Evolutionary conservation across 2,797 vertebrate genomes (phyloP), one percentile per base, ranked within the genome.

Genomic region (Eulemur coronatus): DNA sequence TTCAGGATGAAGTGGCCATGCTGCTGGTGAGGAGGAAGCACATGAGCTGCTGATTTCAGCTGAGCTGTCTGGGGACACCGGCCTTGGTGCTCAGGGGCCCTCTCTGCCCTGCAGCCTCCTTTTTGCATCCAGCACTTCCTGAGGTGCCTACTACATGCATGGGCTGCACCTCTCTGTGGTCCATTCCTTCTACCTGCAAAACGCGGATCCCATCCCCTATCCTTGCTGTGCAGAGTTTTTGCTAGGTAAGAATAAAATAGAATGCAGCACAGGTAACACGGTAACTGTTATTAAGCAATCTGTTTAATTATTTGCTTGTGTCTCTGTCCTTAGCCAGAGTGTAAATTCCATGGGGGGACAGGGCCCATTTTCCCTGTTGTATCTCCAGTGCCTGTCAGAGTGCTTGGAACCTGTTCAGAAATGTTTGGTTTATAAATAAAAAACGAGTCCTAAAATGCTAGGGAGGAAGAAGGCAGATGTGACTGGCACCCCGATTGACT

Each of bases 381-480:
- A 73, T 78, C 26, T 50, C 63, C 5, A 78, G 61, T 59, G 50
- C 41, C 65, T 59, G 57, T 26, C 11, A 79, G 75, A 70, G 59
- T 90, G 24, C 38, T 55, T 46, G 43, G 48, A 4, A 72, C 8
- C 38, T 43, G 38, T 52, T 92, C 52, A 95, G 55, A 94, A 78
- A 85, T 57, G 89, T 15, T 79, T 95, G 20, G 84, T 50, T 94
- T 78, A 65, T 59, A 79, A 43, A 55, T 75, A 46, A 86, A 94
- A 79, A 92, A 67, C 28, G 63, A 92, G 33, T 9, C 48, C 43
- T 88, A 46, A 85, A 90, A 65, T 55, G 11, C 41, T 46, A 67
- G 65, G 12, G 28, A 89, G 72, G 69, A 87, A 61, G 43, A 70
- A 76, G 50, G 33, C 8, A 82, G 57, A 46, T 48, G 65, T 43